Conservation (phyloP, 2,113 vertebrate genomes). For the Silurus glanis region DNA sequence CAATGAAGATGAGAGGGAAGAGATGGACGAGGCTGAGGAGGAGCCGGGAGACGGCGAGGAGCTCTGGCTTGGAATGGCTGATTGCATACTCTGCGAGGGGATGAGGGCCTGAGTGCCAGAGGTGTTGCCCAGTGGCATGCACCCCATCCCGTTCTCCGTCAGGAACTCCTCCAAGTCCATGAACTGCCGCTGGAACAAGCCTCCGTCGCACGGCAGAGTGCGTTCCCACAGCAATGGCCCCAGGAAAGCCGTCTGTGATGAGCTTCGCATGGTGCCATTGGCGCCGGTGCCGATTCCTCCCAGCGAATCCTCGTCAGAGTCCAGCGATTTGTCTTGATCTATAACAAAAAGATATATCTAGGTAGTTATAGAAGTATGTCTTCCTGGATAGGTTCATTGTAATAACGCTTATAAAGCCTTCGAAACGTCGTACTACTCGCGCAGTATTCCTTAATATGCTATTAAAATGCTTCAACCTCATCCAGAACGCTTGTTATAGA, state of each 20-base stretch:
- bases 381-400: not conserved
- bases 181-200: slow-evolving; percentile 80
- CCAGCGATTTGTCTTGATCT: slow-evolving; percentile 76
- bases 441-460: not conserved
- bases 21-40: slow-evolving; percentile 66
- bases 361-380: not conserved
- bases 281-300: slow-evolving; percentile 53
- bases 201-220: slow-evolving; percentile 75
- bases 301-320: slow-evolving; percentile 70
- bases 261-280: slow-evolving; percentile 61
- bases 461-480: not conserved
- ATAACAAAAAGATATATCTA: not conserved
- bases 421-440: not conserved
- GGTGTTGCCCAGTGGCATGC: slow-evolving; percentile 69
- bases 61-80: slow-evolving; percentile 77
- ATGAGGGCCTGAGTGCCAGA: slow-evolving; percentile 73
- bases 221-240: slow-evolving; percentile 78
- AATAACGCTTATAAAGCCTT: not conserved
- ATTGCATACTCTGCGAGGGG: slow-evolving; percentile 76
- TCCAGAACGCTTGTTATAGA: not conserved
- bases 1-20: slow-evolving; percentile 75
- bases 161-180: slow-evolving; percentile 82
- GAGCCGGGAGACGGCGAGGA: slow-evolving; percentile 74
- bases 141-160: slow-evolving; percentile 78
- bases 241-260: slow-evolving; percentile 75